Conservation (phyloP, 2,888 invertebrate species). For the Hololepta plana region DNA sequence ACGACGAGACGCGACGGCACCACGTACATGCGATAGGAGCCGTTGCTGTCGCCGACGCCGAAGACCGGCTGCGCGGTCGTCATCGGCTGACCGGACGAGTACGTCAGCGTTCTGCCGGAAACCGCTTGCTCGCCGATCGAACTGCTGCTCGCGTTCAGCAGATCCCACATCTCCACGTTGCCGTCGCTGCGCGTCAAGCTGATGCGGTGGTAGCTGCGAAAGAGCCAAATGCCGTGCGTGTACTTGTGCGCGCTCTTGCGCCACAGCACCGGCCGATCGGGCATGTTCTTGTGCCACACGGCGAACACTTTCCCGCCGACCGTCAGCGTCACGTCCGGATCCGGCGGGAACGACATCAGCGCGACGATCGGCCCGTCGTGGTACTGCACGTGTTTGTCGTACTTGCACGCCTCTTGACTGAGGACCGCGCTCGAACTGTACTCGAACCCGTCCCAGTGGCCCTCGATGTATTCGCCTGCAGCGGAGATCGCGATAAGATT, state of each 20-base stretch:
- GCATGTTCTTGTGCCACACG: slow-evolving; percentile 34
- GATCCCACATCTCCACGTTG: slow-evolving; percentile 64
- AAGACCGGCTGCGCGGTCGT: slow-evolving; percentile 38
- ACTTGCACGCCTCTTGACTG: slow-evolving; percentile 34
- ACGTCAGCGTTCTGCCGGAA: slow-evolving; percentile 47
- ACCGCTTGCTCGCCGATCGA: slow-evolving; percentile 46
- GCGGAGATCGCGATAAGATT: too few species aligned
- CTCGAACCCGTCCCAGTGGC: slow-evolving; percentile 48
- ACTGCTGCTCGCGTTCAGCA: slow-evolving; percentile 48
- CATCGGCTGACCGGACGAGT: slow-evolving; percentile 38
- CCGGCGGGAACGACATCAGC: slow-evolving; percentile 37
- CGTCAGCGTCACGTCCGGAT: slow-evolving; percentile 42
- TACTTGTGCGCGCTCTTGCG: slow-evolving; percentile 37
- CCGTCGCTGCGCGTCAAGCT: slow-evolving; percentile 57
- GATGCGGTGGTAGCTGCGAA: slow-evolving; percentile 40
- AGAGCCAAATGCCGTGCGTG: slow-evolving; percentile 57
- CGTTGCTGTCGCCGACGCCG: slow-evolving; percentile 49
- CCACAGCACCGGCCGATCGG: slow-evolving; percentile 45
- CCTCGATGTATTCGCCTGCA: too few species aligned
- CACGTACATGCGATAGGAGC: slow-evolving; percentile 44
- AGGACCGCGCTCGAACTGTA: slow-evolving; percentile 37
- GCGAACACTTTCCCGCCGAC: slow-evolving; percentile 23
- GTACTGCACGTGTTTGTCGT: slow-evolving; percentile 31
- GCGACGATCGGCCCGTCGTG: slow-evolving; percentile 55
- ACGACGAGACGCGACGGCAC: too few species aligned